These are phyloP conservation scores for Rousettus leschenaultii DNA, from an alignment of 2,113 vertebrate genomes.

Conservation along the genomic window DNA sequence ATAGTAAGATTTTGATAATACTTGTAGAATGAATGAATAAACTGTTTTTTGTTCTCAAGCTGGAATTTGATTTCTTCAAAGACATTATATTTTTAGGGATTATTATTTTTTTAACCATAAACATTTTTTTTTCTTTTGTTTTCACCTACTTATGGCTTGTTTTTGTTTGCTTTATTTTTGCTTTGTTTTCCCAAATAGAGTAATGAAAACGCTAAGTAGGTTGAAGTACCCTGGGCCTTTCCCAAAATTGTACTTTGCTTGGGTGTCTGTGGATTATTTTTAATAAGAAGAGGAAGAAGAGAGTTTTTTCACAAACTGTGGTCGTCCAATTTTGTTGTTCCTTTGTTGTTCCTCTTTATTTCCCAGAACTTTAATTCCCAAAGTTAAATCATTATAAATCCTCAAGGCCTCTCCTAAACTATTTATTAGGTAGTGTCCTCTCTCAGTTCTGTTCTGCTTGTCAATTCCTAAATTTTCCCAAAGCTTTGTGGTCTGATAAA, in stretches of 20 bases:
- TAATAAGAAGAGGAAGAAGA: neutral
- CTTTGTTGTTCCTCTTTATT: neutral
- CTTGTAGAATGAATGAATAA: neutral
- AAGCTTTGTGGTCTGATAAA: slow-evolving; percentile 52
- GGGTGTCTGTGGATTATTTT: neutral
- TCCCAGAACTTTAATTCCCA: neutral
- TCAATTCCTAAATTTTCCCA: slow-evolving; percentile 51
- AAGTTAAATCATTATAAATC: neutral
- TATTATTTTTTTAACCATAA: neutral
- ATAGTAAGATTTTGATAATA: neutral
- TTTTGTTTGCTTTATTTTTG: slow-evolving; percentile 21
- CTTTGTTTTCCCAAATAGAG: neutral
- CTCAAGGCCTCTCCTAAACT: neutral
- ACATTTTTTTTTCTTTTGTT: neutral
- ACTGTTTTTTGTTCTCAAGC: neutral
- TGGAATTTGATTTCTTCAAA: slow-evolving; percentile 3
- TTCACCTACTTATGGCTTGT: neutral
- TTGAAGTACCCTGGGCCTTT: neutral
- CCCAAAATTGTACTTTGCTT: slow-evolving; percentile 2
- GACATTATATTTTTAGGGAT: neutral
- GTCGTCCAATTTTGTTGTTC: neutral
- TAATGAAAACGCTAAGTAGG: neutral
- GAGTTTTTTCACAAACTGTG: neutral
- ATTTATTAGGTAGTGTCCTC: neutral
- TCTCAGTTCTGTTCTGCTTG: neutral